Evolutionary conservation across 2,888 invertebrate species (phyloP), one percentile per base, ranked within the genome.

Genomic region (Seira sanloemensis): DNA sequence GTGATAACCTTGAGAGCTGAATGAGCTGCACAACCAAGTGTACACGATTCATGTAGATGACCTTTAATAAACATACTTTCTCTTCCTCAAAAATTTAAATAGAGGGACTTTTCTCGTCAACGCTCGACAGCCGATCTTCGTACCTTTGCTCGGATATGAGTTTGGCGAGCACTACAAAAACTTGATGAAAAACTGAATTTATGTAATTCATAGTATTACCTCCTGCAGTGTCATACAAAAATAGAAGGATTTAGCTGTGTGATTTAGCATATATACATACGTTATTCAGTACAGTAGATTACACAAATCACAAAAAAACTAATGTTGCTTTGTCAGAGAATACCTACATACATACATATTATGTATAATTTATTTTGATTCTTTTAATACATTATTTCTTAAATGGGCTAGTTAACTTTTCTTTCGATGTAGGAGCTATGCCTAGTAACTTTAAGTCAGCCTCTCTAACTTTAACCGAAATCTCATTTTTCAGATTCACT

Each of bases 1-100:
- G 84, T 84, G 78, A 78, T 74, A 66, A 50, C 9, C 58, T 5
- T 9, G 58, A 4, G 16, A 16, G n/a, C 2, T 58, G 58, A 58
- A 18, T 58, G 16, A 5, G n/a, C n/a, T 12, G 58, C 5, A 58
- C n/a, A n/a, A n/a, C n/a, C n/a, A n/a, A n/a, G n/a, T n/a, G n/a
- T n/a, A n/a, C n/a, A n/a, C n/a, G n/a, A n/a, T n/a, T n/a, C n/a
- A n/a, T n/a, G n/a, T n/a, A n/a, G n/a, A n/a, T n/a, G n/a, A n/a
- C n/a, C n/a, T n/a, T n/a, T n/a, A n/a, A n/a, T n/a, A n/a, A n/a
- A n/a, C n/a, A n/a, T n/a, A n/a, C n/a, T n/a, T n/a, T n/a, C n/a
- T n/a, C n/a, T n/a, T n/a, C n/a, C n/a, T n/a, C n/a, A n/a, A n/a
- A n/a, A 37, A 37, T 37, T 37, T 37, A 37, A 37, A 37, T 37